Percentiles rank a stretch among this genome's conserved stretches.
Conservation (phyloP, 2,113 vertebrate genomes). For the Hymenochirus boettgeri region DNA sequence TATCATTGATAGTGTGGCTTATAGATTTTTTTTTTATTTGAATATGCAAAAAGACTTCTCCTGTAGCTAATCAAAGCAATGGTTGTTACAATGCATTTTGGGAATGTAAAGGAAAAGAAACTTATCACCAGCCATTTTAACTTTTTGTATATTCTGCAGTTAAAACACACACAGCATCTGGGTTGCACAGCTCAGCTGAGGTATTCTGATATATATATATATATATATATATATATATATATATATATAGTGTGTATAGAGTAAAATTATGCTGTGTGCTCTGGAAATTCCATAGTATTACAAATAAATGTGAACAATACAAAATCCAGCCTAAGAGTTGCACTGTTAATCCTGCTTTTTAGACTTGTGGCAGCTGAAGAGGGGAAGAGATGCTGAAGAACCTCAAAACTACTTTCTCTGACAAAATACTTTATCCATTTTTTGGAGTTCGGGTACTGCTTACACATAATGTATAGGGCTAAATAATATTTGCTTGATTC, state of each 20-base stretch:
- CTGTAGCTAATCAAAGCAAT: background rate
- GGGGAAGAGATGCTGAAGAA: conserved; percentile 50
- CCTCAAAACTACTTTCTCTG: conserved; percentile 46
- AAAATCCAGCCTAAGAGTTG: conserved; percentile 32
- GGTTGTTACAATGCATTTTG: conserved; percentile 9
- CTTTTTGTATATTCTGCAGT: conserved; percentile 52
- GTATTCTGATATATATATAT: conserved; percentile 52
- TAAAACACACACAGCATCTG: conserved; percentile 46
- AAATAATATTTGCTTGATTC: conserved; percentile 50
- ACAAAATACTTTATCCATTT: conserved; percentile 52
- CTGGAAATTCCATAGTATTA: conserved; percentile 51
- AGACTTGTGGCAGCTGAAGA: conserved; percentile 50
- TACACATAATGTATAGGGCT: conserved; percentile 47
- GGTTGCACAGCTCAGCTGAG: conserved; percentile 52
- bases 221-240: conserved; percentile 43
- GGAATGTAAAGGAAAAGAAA: conserved; percentile 40
- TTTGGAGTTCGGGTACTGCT: conserved; percentile 53
- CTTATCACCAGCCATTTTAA: conserved; percentile 58
- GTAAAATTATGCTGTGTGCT: conserved; percentile 48
- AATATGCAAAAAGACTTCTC: conserved; percentile 14
- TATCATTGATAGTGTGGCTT: conserved; percentile 1
- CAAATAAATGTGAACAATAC: conserved; percentile 55
- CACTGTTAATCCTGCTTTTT: conserved; percentile 53
- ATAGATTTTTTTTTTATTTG: background rate
- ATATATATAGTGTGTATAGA: conserved; percentile 7